A percentile compares a stretch with the other conserved stretches of the same genome.
phyloP scores from a whole-genome alignment of 2,113 vertebrate species.

The Ahaetulla prasina region DNA sequence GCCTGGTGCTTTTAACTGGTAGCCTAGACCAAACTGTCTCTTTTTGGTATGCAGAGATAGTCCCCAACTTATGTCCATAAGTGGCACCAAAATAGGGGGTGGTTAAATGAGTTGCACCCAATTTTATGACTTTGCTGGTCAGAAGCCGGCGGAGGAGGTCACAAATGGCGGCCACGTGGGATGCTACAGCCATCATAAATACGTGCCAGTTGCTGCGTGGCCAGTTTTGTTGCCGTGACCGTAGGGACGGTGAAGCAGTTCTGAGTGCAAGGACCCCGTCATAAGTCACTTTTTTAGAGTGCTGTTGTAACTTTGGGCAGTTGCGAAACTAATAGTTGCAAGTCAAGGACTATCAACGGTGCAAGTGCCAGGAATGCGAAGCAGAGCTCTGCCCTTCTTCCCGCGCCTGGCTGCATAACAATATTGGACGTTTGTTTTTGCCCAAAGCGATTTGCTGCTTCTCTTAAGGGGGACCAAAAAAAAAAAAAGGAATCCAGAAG shows the following conservation, averaged over 20 bases:
- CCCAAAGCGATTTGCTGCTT: neutral
- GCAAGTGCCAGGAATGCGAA: neutral
- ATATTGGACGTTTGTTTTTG: neutral
- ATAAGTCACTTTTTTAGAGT: too few relatives aligned
- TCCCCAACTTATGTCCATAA: too few relatives aligned
- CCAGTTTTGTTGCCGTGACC: neutral
- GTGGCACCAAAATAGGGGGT: too few relatives aligned
- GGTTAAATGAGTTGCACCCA: too few relatives aligned
- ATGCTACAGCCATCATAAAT: too few relatives aligned
- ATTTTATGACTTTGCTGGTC: neutral
- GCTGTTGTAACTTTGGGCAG: too few relatives aligned
- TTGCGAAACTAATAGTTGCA: neutral
- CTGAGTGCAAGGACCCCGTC: neutral
- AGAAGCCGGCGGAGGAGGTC: too few relatives aligned
- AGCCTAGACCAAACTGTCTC: too few relatives aligned
- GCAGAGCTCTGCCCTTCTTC: neutral
- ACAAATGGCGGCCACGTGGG: too few relatives aligned
- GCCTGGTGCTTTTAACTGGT: too few relatives aligned
- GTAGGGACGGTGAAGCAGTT: neutral
- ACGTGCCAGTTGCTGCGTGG: too few relatives aligned
- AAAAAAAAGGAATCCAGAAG: neutral
- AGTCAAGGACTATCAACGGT: neutral
- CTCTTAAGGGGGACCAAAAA: constrained; percentile 15
- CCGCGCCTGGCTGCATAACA: neutral
- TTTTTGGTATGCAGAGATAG: too few relatives aligned